Evolutionary conservation across 35 echinoderm and acorn worm genomes (phyloP), one percentile per base, ranked within the genome.

Genomic region (Ophiothrix spiculata): DNA sequence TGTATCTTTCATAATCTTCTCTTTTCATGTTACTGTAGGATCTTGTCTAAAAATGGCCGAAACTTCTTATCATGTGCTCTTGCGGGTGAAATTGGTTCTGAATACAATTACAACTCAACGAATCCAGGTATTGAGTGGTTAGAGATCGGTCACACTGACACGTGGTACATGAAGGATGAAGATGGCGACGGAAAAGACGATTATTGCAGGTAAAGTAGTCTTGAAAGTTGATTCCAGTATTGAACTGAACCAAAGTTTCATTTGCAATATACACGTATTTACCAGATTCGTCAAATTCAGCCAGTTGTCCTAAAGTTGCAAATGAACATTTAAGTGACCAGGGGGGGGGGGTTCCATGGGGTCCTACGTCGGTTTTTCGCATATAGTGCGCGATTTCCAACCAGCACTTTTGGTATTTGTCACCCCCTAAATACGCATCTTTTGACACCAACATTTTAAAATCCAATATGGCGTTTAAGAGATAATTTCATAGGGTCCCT

Each of bases 161-260:
- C 94, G 33, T 97, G 94, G 94, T 97, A 97, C 45, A 97, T 97
- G 94, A 91, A 79, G 54, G 94, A 97, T 36, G 90, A 92, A 39
- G 79, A 97, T 64, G 77, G 74, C 0, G 94, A 97, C 37, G 87
- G 94, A 31, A 63, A 90, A 42, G 94, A 97, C 75, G 94, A 97
- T 75, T 97, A 90, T 74, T 97, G 94, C 49, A 86, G 94, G 94
- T 97, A 74, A 76, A 35, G 42, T 49, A 49, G 19, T 10, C 42
- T 10, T 49, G 42, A 6, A 49, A 19, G 6, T 10, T 49, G 42
- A 6, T 10, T 49, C 6, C 42, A 49, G 19, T 49, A 49, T 49
- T 6, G 19, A 49, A 49, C 42, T 19, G 42, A 19, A 49, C 6
- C 42, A 49, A 49, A 49, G 42, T 49, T 19, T 6, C 42, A 49